Base-by-base conservation (phyloP, 2,113 vertebrate genomes). In the Myiagra hebetior region DNA sequence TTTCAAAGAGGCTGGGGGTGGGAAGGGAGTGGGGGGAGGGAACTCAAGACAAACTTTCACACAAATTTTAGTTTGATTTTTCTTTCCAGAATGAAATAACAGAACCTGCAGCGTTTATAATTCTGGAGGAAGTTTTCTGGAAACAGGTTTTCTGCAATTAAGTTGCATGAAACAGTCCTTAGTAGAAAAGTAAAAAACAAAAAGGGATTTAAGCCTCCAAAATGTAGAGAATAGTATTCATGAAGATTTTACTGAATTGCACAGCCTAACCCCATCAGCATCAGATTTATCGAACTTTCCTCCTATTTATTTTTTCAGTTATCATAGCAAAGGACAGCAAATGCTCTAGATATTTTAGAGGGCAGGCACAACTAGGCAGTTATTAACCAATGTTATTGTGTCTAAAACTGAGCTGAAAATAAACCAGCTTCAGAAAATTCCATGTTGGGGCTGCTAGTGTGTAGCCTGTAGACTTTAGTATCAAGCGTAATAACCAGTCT, bases 401-500 rank as follows among this genome's bases (percentile, higher is more conserved):
- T 47, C 63, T 90, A 94, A 87, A 93, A 65, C 26, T 69, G 46
- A 93, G 46, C 26, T 37, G 15, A 93, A 90, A 70, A 83, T 42
- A 90, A 90, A 86, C 11, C 81, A 19, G 20, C 39, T 31, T 88
- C 83, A 90, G 31, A 90, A 95, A 93, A 94, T 80, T 91, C 53
- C 44, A 11, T 53, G 46, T 57, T 90, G 49, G 49, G 90, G 41
- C 28, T 92, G 33, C 42, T 76, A 80, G 62, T 30, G 16, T 55
- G 13, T 76, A 85, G n/a, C 7, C 0, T 72, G 50, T 44, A 85
- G 67, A 65, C 24, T 53, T 94, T 15, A 65, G 59, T 62, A 77
- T 39, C 67, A 69, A 85, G 70, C 2, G 3, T n/a, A 88, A 80
- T 65, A 91, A 78, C 63, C 26, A 86, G 83, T 42, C 67, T 85